Conservation (phyloP, 2,797 vertebrate genomes). For the Eospalax fontanierii region DNA sequence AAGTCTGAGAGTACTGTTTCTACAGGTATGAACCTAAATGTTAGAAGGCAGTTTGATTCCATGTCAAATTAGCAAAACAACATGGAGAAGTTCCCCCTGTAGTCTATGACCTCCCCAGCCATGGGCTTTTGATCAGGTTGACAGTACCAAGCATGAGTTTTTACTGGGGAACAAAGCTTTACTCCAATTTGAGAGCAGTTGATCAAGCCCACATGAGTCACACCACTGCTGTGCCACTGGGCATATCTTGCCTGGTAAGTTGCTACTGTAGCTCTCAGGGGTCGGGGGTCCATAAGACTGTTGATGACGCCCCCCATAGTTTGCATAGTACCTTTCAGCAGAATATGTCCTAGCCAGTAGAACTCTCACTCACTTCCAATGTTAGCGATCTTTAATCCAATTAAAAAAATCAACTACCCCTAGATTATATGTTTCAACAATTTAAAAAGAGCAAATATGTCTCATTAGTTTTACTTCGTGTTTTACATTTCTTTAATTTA, state of each 20-base stretch:
- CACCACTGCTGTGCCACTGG: background rate
- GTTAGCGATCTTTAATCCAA: background rate
- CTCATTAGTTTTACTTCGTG: constrained; percentile 4
- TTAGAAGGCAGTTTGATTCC: background rate
- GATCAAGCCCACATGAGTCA: background rate
- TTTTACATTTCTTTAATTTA: background rate
- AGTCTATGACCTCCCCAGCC: no score
- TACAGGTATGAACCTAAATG: background rate
- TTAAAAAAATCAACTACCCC: background rate
- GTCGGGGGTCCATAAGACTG: no score
- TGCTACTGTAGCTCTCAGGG: background rate
- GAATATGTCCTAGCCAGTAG: no score
- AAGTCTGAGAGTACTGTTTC: background rate
- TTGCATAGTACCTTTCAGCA: background rate
- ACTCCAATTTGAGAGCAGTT: background rate
- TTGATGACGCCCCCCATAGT: background rate
- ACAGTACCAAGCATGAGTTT: background rate
- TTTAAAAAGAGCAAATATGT: background rate
- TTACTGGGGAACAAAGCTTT: background rate
- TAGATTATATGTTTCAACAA: background rate
- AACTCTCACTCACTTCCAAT: no score
- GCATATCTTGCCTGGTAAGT: accelerated
- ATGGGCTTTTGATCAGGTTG: background rate
- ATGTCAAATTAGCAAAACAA: background rate
- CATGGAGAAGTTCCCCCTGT: background rate